A percentile compares a stretch with the other conserved stretches of the same genome.
These are phyloP conservation scores for Malacosoma neustria DNA, from an alignment of 2,888 invertebrate genomes.

Conservation along the genomic window DNA sequence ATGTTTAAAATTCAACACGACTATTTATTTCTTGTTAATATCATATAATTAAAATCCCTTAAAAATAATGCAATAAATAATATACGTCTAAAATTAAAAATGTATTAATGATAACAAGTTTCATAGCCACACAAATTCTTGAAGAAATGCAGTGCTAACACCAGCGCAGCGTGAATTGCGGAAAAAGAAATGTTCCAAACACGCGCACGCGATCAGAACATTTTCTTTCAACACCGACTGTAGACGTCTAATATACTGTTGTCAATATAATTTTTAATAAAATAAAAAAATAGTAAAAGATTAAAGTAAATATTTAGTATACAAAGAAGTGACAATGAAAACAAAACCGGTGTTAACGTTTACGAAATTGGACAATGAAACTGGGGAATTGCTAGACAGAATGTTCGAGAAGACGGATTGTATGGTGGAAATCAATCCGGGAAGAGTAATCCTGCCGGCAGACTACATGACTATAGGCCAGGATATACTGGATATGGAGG, in stretches of 20 bases:
- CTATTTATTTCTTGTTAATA: no score
- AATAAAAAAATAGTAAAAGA: conserved; percentile 6
- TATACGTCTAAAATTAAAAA: no score
- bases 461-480: conserved; percentile 80
- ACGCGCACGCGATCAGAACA: conserved; percentile 39
- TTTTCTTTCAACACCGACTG: conserved; percentile 24
- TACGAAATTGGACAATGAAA: conserved; percentile 75
- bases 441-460: conserved; percentile 80
- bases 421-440: conserved; percentile 83
- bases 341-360: conserved; percentile 59
- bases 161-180: conserved; percentile 35
- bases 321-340: conserved; percentile 45
- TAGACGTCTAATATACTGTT: conserved; percentile 13
- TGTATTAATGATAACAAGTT: no score
- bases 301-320: conserved; percentile 1
- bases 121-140: conserved; percentile 17
- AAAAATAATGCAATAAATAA: no score
- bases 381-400: conserved; percentile 75
- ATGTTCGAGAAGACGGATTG: conserved; percentile 81
- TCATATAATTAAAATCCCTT: no score
- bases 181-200: conserved; percentile 25
- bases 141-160: conserved; percentile 38
- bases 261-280: background rate
- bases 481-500: conserved; percentile 81
- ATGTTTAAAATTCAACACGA: no score